Percentiles rank a stretch among this genome's conserved stretches.
Evolutionary conservation across 2,888 invertebrate species (phyloP).

Genomic region (Pyrocoelia pectoralis): DNA sequence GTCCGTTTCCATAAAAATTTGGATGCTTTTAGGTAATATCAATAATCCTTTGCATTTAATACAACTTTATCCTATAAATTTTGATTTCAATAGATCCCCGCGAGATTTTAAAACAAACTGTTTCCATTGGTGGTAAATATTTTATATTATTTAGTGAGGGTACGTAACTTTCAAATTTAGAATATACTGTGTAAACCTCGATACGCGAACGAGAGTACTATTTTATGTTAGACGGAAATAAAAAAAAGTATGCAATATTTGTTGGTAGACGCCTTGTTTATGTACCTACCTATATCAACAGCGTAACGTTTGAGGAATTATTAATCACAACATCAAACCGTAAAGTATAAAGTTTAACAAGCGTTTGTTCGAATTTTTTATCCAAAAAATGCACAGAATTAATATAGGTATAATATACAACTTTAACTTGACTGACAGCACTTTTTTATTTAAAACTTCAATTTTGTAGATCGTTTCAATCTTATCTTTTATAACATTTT

Average conservation of each 20-base stretch:
- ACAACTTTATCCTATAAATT: slow-evolving; percentile 27
- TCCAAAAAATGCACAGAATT: not conserved
- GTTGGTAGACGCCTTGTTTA: slow-evolving; percentile 25
- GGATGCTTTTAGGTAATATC: slow-evolving; percentile 47
- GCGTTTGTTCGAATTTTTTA: too few relatives aligned
- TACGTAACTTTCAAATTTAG: not conserved
- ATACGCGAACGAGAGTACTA: slow-evolving; percentile 10
- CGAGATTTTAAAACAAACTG: not conserved
- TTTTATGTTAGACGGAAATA: slow-evolving; percentile 16
- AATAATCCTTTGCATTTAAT: slow-evolving; percentile 43
- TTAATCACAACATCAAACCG: not conserved
- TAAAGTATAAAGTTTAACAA: too few relatives aligned
- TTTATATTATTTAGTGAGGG: not conserved
- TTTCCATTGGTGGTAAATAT: not conserved
- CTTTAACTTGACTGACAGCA: slow-evolving; percentile 8
- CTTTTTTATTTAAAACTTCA: slow-evolving; percentile 9
- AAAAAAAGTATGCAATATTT: slow-evolving; percentile 25
- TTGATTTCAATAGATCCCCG: slow-evolving; percentile 1
- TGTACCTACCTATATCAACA: slow-evolving; percentile 22
- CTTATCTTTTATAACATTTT: slow-evolving; percentile 10
- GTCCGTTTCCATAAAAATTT: slow-evolving; percentile 42
- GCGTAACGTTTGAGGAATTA: not conserved
- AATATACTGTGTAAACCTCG: not conserved
- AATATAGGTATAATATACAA: not conserved
- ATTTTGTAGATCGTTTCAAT: slow-evolving; percentile 11